Evolutionary conservation across 2,888 invertebrate species (phyloP), one percentile per base, ranked within the genome.

Genomic region (Amphipyra tragopoginis): DNA sequence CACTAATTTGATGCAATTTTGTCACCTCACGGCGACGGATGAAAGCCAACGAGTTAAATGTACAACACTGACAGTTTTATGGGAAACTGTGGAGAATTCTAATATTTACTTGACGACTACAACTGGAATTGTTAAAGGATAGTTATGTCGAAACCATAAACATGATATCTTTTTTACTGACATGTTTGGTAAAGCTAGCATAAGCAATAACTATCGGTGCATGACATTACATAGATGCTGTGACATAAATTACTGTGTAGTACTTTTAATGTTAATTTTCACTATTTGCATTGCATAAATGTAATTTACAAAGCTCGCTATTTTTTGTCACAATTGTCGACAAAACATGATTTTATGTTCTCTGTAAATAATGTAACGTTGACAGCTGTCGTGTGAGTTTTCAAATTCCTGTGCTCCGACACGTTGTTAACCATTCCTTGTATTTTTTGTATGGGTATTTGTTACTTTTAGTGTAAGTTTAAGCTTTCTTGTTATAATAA

Each of bases 201-300:
- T 34, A 43, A 9, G 43, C 34, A 42, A 21, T 33, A 26, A 4
- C 47, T 58, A 50, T 26, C 66, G 33, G 33, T 58, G n/a, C n/a
- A n/a, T n/a, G n/a, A n/a, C n/a, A 38, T 58, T 40, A 65, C 65
- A 48, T 39, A 47, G 51, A 69, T 48, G 51, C 48, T 34, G 33
- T 39, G 48, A 54, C 51, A 55, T 58, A 57, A 6, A 48, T 65
- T 47, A 54, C 15, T 43, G 43, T 9, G 10, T n/a, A 11, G 21
- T 45, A 58, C 43, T 51, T 33, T 15, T 42, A 40, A 55, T 52
- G 54, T 13, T 55, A 42, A 45, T 72, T 43, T 47, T 40, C 21
- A 33, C 8, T 38, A 51, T 55, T 65, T 49, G 33, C 66, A 57
- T 65, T 26, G 53, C 53, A 42, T 38, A 29, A 33, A 38, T 48